These are phyloP conservation scores for Sebastes aleutianus DNA, from an alignment of 2,797 vertebrate genomes.

Conservation along the genomic window DNA sequence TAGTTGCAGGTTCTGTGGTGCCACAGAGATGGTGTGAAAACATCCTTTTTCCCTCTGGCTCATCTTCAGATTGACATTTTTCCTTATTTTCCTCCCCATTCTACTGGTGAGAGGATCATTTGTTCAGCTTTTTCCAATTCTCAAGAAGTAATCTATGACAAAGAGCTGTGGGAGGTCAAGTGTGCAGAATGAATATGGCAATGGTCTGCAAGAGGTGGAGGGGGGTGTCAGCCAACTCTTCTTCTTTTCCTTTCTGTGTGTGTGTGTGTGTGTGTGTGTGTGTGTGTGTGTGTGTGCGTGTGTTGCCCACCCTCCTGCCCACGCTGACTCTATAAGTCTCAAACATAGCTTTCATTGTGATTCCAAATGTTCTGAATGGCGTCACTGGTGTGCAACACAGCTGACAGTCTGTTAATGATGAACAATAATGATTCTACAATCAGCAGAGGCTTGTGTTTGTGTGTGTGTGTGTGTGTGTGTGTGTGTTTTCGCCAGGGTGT, in stretches of 20 bases:
- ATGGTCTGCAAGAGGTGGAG: background rate
- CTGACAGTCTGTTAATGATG: background rate
- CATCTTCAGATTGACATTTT: background rate
- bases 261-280: background rate
- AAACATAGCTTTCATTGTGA: constrained; percentile 33
- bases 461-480: background rate
- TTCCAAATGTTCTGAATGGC: constrained; percentile 19
- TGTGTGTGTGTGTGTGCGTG: background rate
- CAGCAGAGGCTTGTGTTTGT: background rate
- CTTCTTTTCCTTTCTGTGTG: background rate
- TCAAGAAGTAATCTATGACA: background rate
- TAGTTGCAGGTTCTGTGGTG: too few relatives aligned
- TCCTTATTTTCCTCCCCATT: background rate
- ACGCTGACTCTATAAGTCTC: background rate
- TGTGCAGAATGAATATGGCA: background rate
- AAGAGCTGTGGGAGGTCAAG: background rate
- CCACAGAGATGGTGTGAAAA: too few relatives aligned
- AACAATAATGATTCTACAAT: background rate
- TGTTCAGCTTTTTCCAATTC: background rate
- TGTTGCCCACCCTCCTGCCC: background rate
- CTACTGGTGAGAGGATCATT: background rate
- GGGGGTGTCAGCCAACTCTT: background rate
- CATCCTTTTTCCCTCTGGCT: too few relatives aligned
- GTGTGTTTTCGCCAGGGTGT: background rate
- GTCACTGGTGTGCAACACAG: constrained; percentile 13